A percentile compares a stretch with the other conserved stretches of the same genome.
These are phyloP conservation scores for Xenopus petersii DNA, from an alignment of 2,797 vertebrate genomes.

Conservation along the genomic window DNA sequence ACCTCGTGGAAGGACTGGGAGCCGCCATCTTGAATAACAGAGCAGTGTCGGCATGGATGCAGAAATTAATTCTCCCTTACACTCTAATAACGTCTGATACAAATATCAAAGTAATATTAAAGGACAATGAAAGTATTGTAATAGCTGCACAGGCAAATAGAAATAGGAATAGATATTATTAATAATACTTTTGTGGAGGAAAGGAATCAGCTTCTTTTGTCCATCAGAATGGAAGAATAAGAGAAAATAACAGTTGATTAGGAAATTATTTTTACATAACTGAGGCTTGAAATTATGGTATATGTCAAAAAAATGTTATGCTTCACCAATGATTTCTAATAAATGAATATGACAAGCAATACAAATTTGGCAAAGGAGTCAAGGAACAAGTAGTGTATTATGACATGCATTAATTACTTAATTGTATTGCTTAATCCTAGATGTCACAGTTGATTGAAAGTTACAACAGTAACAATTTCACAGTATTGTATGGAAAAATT, in stretches of 20 bases:
- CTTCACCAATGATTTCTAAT: not conserved
- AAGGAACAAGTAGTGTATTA: not conserved
- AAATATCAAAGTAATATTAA: no score
- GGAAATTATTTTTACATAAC: constrained; percentile 5
- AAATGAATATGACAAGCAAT: constrained; percentile 5
- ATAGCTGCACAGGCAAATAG: not conserved
- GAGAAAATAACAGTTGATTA: constrained; percentile 11
- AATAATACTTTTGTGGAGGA: not conserved
- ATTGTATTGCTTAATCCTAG: constrained; percentile 1
- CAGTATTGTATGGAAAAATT: not conserved
- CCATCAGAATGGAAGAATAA: not conserved
- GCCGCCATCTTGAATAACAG: no score
- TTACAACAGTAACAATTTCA: constrained; percentile 7
- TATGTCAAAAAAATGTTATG: constrained; percentile 6
- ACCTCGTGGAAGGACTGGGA: no score
- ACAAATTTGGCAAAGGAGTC: not conserved
- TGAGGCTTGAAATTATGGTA: constrained; percentile 16
- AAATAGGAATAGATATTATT: not conserved
- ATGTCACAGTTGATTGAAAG: not conserved
- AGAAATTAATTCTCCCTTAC: no score
- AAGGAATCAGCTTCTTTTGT: not conserved
- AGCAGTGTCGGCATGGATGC: no score
- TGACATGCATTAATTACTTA: constrained; percentile 1
- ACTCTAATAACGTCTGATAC: no score
- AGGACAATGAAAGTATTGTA: no score